A percentile compares a stretch with the other conserved stretches of the same genome.
Evolutionary conservation across 2,113 vertebrate genomes (phyloP).

Genomic region (Atrichornis clamosus): DNA sequence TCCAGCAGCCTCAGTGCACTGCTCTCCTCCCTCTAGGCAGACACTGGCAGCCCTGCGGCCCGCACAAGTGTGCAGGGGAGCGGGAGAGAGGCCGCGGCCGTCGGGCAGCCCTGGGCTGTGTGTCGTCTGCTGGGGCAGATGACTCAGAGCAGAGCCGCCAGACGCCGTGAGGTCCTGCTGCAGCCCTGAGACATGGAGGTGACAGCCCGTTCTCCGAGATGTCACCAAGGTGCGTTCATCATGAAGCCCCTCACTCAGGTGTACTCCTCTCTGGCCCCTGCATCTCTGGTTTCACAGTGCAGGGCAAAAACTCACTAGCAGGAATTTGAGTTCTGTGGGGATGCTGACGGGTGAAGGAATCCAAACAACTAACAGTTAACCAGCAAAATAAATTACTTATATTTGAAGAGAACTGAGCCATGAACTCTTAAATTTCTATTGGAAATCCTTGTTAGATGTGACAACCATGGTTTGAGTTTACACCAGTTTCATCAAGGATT

Average conservation of each 20-base stretch:
- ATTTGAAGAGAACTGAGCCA: background rate
- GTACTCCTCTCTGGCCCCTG: background rate
- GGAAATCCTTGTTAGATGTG: background rate
- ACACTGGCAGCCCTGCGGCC: background rate
- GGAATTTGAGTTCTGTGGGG: background rate
- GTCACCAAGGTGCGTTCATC: background rate
- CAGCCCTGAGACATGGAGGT: background rate
- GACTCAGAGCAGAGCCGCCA: background rate
- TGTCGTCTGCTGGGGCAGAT: background rate
- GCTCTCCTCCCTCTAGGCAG: background rate
- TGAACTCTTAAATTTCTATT: background rate
- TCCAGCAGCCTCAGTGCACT: fast-evolving
- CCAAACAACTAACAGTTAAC: background rate
- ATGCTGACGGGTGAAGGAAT: background rate
- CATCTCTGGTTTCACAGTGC: background rate
- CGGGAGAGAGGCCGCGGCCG: background rate
- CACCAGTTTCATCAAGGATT: background rate
- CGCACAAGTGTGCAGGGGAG: background rate
- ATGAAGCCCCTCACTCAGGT: background rate
- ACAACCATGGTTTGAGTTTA: background rate
- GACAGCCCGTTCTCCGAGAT: background rate
- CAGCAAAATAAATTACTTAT: background rate
- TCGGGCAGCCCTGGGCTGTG: background rate
- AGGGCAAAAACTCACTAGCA: background rate
- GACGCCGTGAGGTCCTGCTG: background rate